Evolutionary conservation across 2,113 vertebrate genomes (phyloP).

Genomic region (Spizaetus ornatus): DNA sequence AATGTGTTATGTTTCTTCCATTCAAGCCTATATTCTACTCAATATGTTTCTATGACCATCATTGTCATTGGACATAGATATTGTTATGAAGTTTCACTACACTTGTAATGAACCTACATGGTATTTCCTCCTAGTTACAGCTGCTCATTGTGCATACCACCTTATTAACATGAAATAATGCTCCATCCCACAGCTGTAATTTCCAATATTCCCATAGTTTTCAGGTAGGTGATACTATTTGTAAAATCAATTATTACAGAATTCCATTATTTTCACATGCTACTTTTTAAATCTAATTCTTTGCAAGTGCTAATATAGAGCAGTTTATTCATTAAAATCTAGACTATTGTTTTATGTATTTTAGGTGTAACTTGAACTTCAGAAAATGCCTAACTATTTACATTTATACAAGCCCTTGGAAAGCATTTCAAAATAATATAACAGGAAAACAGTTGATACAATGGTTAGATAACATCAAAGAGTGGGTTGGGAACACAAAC

Average conservation of each 20-base stretch:
- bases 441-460: constrained; percentile 46
- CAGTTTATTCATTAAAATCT: not conserved
- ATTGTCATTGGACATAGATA: not conserved
- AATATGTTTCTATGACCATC: not conserved
- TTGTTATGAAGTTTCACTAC: not conserved
- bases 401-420: constrained; percentile 20
- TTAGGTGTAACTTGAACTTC: constrained; percentile 14
- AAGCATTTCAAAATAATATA: constrained; percentile 16
- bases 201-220: not conserved
- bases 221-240: not conserved
- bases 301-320: not conserved
- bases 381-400: not conserved
- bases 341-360: not conserved
- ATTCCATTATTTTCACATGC: not conserved
- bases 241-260: not conserved
- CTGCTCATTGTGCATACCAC: not conserved
- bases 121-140: not conserved
- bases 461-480: constrained; percentile 57
- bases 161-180: not conserved
- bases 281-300: not conserved
- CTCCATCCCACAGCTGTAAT: not conserved
- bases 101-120: not conserved
- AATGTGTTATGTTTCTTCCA: not conserved
- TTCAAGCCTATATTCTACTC: not conserved
- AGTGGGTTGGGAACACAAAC: constrained; percentile 35